Evolutionary conservation across 2,797 vertebrate species (phyloP), one percentile per base, ranked within the genome.

Genomic region (Hoplostethus mediterraneus): DNA sequence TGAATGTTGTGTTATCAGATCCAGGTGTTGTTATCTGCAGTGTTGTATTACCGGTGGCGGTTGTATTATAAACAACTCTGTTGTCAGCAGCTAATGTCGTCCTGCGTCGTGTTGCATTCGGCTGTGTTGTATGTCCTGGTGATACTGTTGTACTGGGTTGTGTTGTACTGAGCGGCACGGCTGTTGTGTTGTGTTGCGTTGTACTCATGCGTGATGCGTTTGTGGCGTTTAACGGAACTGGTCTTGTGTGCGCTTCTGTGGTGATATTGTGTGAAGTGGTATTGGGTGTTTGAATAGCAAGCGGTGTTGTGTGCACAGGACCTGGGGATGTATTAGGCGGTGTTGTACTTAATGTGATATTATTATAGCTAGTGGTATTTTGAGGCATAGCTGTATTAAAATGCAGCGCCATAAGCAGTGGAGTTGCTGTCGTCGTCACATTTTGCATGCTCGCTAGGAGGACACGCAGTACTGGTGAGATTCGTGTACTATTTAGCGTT

Each of bases 381-480:
- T 58, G n/a, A 57, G 25, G 16, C 2, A 38, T 11, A 38, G 25
- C 4, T 69, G 38, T 30, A 61, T 11, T 71, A 16, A 30, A 28
- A 52, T 25, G 17, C 6, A 51, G 25, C 16, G 21, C 12, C 36
- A 13, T 47, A 17, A 16, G 47, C 47, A 51, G n/a, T 51, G 49
- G n/a, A 7, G 49, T 25, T 17, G 49, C n/a, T 25, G 48, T 6
- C 25, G 17, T 25, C 36, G 49, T 49, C 1, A 2, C 31, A 2
- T 60, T 62, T 25, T 21, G 57, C 63, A 64, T 30, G 52, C 30
- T 71, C 40, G 49, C 62, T 31, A 40, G 55, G 6, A 10, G 8
- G 11, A 30, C 36, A 21, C 61, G 42, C 48, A 42, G 64, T 42
- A 58, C 3, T 57, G 75, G 44, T 4, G 53, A 38, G 1, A 49